Base-by-base conservation (phyloP, 92 coral and sea anemone species). In the Heliopora coerulea region DNA sequence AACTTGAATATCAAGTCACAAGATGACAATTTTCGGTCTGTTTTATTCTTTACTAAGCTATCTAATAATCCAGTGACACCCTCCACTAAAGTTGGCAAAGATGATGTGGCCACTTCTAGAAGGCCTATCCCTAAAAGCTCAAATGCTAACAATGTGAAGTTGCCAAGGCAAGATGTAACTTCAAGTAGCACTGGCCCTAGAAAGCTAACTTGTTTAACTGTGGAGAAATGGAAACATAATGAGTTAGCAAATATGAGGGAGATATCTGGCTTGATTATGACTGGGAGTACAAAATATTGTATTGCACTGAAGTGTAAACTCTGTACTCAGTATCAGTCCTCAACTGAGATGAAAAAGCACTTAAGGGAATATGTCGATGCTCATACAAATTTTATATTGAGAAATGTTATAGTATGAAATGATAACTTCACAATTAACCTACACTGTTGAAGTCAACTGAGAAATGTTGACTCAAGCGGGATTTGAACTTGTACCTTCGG, bases 291-390 rank as follows among this genome's bases (percentile, higher is more conserved):
- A 76, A 62, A 76, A 9, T 78, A 75, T 64, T 83, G 79, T 58
- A 67, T 74, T 83, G 60, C 59, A 46, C 14, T 83, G 76, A 60
- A 75, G 42, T 75, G 78, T 26, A 68, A 57, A 21, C 64, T 39
- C 28, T 83, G 86, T 68, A 67, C 26, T 50, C 79, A 76, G 40
- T 83, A 76, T 83, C 63, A 76, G 46, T 59, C 74, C 19, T 33
- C 66, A 40, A 83, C 77, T 17, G 33, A 40, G 54, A 83, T 68
- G 48, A 68, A 76, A 59, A 74, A 61, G 56, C 60, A 68, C 73
- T 83, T 83, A 76, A 65, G 78, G 63, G 79, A 73, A 52, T 83
- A 24, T 54, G 68, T 83, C 50, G 70, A 76, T 83, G 86, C 74
- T 27, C 68, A 82, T 63, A 68, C 79, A 30, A 83, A 83, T 67